These are phyloP conservation scores for Ctenopoma multispine DNA, from an alignment of 2,797 vertebrate genomes.

Conservation along the genomic window DNA sequence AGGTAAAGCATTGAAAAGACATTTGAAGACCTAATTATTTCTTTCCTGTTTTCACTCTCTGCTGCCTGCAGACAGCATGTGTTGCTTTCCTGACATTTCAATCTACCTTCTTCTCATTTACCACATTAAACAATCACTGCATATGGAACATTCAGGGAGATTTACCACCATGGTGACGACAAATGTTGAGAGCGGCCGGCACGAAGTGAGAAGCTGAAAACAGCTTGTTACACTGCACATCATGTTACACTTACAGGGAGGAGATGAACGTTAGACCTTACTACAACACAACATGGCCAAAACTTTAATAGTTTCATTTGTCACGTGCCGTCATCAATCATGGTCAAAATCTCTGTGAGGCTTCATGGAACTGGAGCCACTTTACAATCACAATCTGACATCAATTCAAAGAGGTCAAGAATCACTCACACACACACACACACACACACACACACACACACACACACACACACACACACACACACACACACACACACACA, in stretches of 20 bases:
- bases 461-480: neutral
- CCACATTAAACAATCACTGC: neutral
- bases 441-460: neutral
- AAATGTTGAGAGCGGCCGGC: neutral
- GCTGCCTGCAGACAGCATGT: conserved; percentile 2
- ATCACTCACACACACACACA: neutral
- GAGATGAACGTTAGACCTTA: neutral
- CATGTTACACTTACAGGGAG: neutral
- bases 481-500: neutral
- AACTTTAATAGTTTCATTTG: neutral
- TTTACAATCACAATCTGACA: neutral
- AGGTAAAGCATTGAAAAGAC: neutral
- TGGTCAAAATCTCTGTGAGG: conserved; percentile 5
- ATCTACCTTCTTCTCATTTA: neutral
- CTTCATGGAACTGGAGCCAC: conserved; percentile 11
- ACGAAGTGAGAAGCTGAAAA: conserved; percentile 1
- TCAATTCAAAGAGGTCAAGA: too few species aligned
- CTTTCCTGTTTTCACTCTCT: conserved; percentile 1
- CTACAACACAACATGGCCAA: neutral
- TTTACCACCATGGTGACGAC: neutral
- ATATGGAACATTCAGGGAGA: neutral
- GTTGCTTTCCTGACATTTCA: conserved; percentile 6
- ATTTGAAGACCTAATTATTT: neutral
- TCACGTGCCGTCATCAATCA: neutral
- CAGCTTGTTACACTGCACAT: neutral